phyloP scores from a whole-genome alignment of 2,888 invertebrate species.

The Drosophila setosimentum region DNA sequence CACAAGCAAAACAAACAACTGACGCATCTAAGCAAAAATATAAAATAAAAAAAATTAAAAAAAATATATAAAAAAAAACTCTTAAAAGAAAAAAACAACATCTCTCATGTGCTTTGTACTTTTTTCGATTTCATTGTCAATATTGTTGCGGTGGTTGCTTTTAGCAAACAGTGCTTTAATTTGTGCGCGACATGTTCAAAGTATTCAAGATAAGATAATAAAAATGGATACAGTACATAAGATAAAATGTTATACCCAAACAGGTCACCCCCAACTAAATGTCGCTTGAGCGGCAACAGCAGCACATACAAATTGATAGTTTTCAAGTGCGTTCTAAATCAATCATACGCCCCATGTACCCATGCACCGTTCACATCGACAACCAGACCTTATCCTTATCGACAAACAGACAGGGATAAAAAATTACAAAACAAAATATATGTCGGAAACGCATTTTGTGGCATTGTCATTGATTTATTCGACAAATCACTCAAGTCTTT shows the following conservation, averaged over 20 bases:
- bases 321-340: slow-evolving; percentile 63
- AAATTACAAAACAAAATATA: slow-evolving; percentile 4
- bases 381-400: slow-evolving; percentile 20
- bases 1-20: slow-evolving; percentile 17
- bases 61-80: slow-evolving; percentile 13
- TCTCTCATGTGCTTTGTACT: slow-evolving; percentile 20
- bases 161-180: slow-evolving; percentile 65
- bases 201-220: slow-evolving; percentile 65
- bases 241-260: slow-evolving; percentile 54
- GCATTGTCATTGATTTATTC: slow-evolving; percentile 39
- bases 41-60: slow-evolving; percentile 7
- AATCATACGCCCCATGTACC: slow-evolving; percentile 59
- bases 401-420: slow-evolving; percentile 25
- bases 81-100: slow-evolving; percentile 13
- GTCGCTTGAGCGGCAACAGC: slow-evolving; percentile 10
- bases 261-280: slow-evolving; percentile 33
- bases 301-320: slow-evolving; percentile 35
- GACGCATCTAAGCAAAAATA: slow-evolving; percentile 39
- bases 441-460: slow-evolving; percentile 5
- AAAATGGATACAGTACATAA: slow-evolving; percentile 9
- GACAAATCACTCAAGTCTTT: slow-evolving; percentile 26
- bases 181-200: slow-evolving; percentile 64
- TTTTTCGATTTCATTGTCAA: slow-evolving; percentile 18
- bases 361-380: slow-evolving; percentile 7
- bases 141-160: slow-evolving; percentile 32